Evolutionary conservation across 2,888 invertebrate species (phyloP).

Genomic region (Leptopilina myrica): DNA sequence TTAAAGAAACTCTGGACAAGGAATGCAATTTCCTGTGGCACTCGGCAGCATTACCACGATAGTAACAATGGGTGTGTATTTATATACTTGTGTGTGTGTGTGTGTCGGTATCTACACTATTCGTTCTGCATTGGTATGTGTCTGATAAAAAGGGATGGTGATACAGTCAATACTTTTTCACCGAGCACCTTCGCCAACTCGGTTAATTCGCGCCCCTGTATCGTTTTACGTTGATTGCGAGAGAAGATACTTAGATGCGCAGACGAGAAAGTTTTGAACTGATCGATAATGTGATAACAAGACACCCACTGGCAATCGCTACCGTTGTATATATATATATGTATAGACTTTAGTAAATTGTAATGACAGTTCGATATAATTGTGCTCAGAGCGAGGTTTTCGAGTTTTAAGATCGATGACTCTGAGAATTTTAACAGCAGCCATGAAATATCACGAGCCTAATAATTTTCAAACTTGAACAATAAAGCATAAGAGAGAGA

Average conservation of each 20-base stretch:
- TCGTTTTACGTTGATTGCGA: conserved; percentile 42
- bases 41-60: conserved; percentile 39
- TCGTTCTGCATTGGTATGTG: not conserved
- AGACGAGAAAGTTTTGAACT: not conserved
- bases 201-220: conserved; percentile 45
- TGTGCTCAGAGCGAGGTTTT: not conserved
- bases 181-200: conserved; percentile 44
- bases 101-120: too few species aligned
- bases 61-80: not conserved
- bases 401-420: not conserved
- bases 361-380: too few species aligned
- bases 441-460: not conserved
- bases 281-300: conserved; percentile 13
- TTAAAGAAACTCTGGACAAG: conserved; percentile 54
- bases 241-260: conserved; percentile 8
- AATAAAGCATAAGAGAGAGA: not conserved
- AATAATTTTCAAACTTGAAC: conserved; percentile 16
- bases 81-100: too few species aligned
- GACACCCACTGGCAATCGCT: not conserved
- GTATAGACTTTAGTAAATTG: too few species aligned
- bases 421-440: not conserved
- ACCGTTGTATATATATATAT: not conserved
- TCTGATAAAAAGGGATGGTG: not conserved
- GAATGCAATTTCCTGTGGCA: conserved; percentile 57
- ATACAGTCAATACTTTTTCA: conserved; percentile 43